phyloP scores from a whole-genome alignment of 2,797 vertebrate genomes.

The Miichthys miiuy region DNA sequence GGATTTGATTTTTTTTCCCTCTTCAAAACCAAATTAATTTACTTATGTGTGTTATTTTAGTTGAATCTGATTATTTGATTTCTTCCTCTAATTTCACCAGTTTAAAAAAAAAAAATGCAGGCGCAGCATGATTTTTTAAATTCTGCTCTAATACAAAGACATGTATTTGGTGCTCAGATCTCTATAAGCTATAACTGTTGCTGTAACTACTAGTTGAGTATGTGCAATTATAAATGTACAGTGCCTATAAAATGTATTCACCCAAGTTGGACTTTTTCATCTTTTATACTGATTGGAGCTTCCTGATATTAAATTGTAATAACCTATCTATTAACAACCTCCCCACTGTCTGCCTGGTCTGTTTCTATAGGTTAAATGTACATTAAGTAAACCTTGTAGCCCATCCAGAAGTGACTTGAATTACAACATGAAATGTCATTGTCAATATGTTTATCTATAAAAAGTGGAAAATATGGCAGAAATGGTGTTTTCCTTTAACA shows the following conservation, averaged over 20 bases:
- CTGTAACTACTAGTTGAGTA: slow-evolving; percentile 24
- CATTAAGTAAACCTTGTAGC: background rate
- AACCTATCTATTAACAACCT: slow-evolving; percentile 2
- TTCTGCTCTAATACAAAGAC: slow-evolving; percentile 2
- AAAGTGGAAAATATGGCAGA: background rate
- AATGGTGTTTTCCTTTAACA: background rate
- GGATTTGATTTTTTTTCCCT: background rate
- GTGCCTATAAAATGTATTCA: slow-evolving; percentile 31
- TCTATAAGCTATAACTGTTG: slow-evolving; percentile 13
- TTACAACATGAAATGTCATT: slow-evolving; percentile 5
- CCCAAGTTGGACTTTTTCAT: slow-evolving; percentile 27
- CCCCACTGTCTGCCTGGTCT: slow-evolving; percentile 28
- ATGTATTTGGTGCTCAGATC: slow-evolving; percentile 29
- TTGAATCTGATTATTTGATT: background rate
- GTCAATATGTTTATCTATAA: background rate
- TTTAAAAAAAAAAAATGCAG: background rate
- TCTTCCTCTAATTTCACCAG: background rate
- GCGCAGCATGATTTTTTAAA: slow-evolving; percentile 22
- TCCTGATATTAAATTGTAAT: slow-evolving; percentile 44
- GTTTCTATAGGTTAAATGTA: background rate
- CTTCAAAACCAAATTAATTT: slow-evolving; percentile 23
- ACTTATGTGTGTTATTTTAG: background rate
- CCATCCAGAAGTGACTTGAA: background rate
- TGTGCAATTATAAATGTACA: slow-evolving; percentile 39
- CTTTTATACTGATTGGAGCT: slow-evolving; percentile 41